Evolutionary conservation across 2,888 invertebrate species (phyloP).

Genomic region (Aproaerema taeniolella): DNA sequence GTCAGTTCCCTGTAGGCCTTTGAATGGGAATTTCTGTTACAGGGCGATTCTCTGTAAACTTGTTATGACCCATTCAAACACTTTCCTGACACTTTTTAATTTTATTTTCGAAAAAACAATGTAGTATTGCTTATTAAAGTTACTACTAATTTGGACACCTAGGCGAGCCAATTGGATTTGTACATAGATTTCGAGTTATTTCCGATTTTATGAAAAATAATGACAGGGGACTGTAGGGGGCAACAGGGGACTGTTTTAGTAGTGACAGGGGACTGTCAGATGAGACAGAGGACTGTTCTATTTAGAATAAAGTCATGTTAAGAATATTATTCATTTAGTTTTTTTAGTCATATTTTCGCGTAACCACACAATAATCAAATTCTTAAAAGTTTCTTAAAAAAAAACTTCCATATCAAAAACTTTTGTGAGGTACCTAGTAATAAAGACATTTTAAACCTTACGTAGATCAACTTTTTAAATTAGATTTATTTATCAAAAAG

Average conservation of each 20-base stretch:
- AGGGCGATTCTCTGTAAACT: slow-evolving; percentile 1
- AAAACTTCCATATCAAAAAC: background rate
- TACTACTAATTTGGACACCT: background rate
- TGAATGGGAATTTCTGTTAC: no score
- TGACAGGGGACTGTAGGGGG: background rate
- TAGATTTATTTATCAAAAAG: background rate
- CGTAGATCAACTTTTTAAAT: background rate
- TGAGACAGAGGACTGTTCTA: background rate
- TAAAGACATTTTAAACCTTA: background rate
- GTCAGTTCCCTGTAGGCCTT: no score
- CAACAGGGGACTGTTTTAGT: background rate
- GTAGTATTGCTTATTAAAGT: background rate
- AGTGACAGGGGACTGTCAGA: background rate
- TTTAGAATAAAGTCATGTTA: background rate
- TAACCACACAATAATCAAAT: background rate
- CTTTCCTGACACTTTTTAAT: background rate
- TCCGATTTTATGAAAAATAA: background rate
- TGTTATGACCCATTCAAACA: background rate
- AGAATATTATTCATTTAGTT: background rate
- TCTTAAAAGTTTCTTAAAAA: background rate
- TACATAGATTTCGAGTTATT: background rate
- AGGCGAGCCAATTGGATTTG: background rate
- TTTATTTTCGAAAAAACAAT: background rate
- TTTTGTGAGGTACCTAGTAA: background rate
- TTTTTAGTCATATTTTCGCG: background rate